Evolutionary conservation across 2,113 vertebrate genomes (phyloP).

Genomic region (Meles meles): DNA sequence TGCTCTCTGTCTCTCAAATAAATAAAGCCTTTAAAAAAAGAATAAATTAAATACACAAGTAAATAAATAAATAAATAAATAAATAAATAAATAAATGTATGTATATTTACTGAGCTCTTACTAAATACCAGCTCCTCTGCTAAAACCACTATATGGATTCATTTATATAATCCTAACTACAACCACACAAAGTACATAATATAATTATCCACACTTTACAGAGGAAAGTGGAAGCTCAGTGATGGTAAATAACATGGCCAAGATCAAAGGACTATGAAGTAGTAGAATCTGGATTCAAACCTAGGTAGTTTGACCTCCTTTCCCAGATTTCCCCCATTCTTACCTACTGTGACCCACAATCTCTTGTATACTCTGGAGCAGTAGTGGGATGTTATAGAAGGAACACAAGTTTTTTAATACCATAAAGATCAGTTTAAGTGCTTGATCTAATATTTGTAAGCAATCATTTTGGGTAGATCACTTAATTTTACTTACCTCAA

Average conservation of each 20-base stretch:
- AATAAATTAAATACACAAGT: not conserved
- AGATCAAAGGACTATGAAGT: not conserved
- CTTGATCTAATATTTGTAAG: not conserved
- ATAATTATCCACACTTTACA: not conserved
- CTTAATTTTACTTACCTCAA: not conserved
- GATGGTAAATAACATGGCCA: not conserved
- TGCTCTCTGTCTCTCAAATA: not conserved
- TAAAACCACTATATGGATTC: not conserved
- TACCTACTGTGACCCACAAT: not conserved
- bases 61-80: not conserved
- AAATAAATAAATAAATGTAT: not conserved
- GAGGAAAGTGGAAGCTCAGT: not conserved
- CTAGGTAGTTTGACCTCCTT: not conserved
- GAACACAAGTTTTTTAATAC: not conserved
- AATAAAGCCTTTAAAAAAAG: not conserved
- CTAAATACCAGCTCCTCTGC: not conserved
- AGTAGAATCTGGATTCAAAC: not conserved
- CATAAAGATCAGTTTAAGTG: not conserved
- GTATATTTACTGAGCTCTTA: not conserved
- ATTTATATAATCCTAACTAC: not conserved
- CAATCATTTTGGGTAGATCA: not conserved
- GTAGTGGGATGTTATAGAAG: not conserved
- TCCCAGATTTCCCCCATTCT: not conserved
- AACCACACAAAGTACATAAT: not conserved
- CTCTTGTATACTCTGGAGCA: not conserved